phyloP scores from a whole-genome alignment of 2,888 invertebrate genomes.

The Lumbricus terrestris region DNA sequence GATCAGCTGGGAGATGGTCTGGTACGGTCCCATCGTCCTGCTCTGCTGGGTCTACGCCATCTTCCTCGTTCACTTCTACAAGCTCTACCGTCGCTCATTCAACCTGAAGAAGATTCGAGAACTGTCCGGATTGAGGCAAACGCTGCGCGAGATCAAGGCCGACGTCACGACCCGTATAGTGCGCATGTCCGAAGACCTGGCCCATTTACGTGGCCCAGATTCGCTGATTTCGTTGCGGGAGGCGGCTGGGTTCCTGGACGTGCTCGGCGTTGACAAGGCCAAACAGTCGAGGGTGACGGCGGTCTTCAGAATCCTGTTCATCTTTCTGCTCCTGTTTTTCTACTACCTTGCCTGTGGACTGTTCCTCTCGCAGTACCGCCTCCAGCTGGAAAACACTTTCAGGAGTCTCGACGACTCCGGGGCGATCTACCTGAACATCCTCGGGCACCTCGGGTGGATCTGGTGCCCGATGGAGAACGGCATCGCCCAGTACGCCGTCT shows the following conservation, averaged over 20 bases:
- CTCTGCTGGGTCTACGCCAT: conserved; percentile 29
- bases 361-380: conserved; percentile 17
- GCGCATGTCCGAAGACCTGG: conserved; percentile 10
- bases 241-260: conserved; percentile 20
- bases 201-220: conserved; percentile 4
- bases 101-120: conserved; percentile 19
- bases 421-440: conserved; percentile 23
- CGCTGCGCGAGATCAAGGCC: conserved; percentile 25
- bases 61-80: conserved; percentile 29
- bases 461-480: not conserved
- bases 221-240: conserved; percentile 26
- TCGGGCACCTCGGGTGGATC: conserved; percentile 26
- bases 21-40: conserved; percentile 30
- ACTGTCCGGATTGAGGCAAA: conserved; percentile 24
- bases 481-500: conserved; percentile 20
- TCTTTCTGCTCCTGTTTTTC: not conserved
- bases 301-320: not conserved
- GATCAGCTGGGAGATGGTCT: conserved; percentile 23
- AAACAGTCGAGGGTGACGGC: conserved; percentile 16
- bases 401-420: not conserved
- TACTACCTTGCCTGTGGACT: conserved; percentile 24
- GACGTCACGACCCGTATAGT: conserved; percentile 24
- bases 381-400: not conserved
- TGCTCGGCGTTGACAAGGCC: conserved; percentile 27
- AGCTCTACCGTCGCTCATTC: conserved; percentile 28